phyloP scores from a whole-genome alignment of 2,888 invertebrate genomes.

The Hemicrepidius hirtus region DNA sequence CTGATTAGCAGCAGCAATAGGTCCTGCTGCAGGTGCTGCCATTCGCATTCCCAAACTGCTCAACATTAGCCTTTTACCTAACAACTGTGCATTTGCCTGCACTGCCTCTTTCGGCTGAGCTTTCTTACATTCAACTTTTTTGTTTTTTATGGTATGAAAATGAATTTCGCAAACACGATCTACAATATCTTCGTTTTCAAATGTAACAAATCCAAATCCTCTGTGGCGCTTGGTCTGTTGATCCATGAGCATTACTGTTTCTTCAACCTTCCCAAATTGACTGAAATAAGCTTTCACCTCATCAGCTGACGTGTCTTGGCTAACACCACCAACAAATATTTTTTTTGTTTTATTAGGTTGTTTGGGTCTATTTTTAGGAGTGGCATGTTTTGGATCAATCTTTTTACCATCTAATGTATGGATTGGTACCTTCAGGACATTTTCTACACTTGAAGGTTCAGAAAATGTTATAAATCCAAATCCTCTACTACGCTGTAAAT shows the following conservation, averaged over 20 bases:
- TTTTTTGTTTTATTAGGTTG: conserved; percentile 92
- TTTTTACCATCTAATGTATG: conserved; percentile 95
- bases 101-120: conserved; percentile 94
- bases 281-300: conserved; percentile 93
- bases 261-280: conserved; percentile 92
- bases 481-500: conserved; percentile 94
- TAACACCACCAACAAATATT: conserved; percentile 94
- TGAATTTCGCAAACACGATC: conserved; percentile 95
- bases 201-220: conserved; percentile 94
- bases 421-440: conserved; percentile 91
- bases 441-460: conserved; percentile 92
- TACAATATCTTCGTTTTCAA: conserved; percentile 93
- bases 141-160: conserved; percentile 94
- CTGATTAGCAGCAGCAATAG: conserved; percentile 76
- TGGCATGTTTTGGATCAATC: conserved; percentile 95
- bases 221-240: conserved; percentile 94
- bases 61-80: conserved; percentile 82
- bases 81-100: conserved; percentile 80
- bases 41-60: conserved; percentile 83
- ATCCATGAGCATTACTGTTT: conserved; percentile 95
- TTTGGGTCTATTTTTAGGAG: conserved; percentile 91
- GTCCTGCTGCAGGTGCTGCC: conserved; percentile 75
- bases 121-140: conserved; percentile 93
- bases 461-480: conserved; percentile 96
- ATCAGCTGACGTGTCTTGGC: conserved; percentile 93